These are phyloP conservation scores for Istiophorus platypterus DNA, from an alignment of 2,113 vertebrate species.

Conservation along the genomic window DNA sequence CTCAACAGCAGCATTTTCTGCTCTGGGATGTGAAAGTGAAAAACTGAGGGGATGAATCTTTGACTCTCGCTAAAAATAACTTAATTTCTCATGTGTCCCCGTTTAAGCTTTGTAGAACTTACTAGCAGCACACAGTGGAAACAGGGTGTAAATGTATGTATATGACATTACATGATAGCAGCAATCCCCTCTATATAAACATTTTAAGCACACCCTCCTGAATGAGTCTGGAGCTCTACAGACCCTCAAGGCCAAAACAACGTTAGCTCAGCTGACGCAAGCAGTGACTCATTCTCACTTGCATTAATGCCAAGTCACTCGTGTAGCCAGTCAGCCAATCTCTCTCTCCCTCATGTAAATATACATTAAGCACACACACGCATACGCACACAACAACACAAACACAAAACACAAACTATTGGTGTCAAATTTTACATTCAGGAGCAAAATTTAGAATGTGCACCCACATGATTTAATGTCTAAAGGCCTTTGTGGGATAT, in stretches of 20 bases:
- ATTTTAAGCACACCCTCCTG: slow-evolving; percentile 17
- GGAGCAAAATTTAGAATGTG: not conserved
- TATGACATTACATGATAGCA: not conserved
- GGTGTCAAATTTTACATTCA: not conserved
- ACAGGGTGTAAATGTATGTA: not conserved
- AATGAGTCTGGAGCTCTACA: slow-evolving; percentile 41
- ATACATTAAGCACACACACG: not conserved
- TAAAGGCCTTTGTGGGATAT: not conserved
- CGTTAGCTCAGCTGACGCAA: slow-evolving; percentile 51
- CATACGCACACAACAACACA: not conserved
- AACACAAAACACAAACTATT: too few species aligned
- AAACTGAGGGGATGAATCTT: not conserved
- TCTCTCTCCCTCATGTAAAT: not conserved
- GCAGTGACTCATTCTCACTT: slow-evolving; percentile 63
- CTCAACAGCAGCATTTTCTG: not conserved
- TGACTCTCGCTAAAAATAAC: slow-evolving; percentile 39
- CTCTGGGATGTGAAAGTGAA: slow-evolving; percentile 7
- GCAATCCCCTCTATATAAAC: too few species aligned
- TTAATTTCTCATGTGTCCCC: not conserved
- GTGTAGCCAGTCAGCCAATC: slow-evolving; percentile 24
- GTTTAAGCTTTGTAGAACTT: not conserved
- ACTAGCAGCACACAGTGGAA: not conserved
- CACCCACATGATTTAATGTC: too few species aligned
- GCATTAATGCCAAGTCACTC: slow-evolving; percentile 71
- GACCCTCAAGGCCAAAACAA: slow-evolving; percentile 53